Evolutionary conservation across 2,113 vertebrate genomes (phyloP), one percentile per base, ranked within the genome.

Genomic region (Phrynosoma platyrhinos): DNA sequence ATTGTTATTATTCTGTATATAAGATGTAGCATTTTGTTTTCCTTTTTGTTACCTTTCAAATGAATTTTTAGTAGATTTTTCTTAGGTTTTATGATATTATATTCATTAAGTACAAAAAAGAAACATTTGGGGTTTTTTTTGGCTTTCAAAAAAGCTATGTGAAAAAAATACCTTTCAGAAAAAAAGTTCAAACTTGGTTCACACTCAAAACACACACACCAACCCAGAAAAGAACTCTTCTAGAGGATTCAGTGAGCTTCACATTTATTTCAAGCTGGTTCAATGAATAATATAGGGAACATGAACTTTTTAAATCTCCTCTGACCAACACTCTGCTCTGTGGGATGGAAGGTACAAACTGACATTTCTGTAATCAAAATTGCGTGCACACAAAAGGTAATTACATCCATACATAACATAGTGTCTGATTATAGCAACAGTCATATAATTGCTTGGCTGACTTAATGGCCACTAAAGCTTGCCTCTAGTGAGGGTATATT

Each of bases 331-430:
- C 18, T 20, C 30, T 9, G 1, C n/a, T 77, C 42, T 42, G 62
- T 18, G 25, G 42, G 87, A 36, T 47, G 12, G 72, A 55, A 42
- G 53, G 72, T 53, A 78, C 81, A 83, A 83, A 69, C 52, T 58
- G 87, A 83, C 87, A 88, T 40, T 66, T 83, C 72, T 62, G 58
- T 78, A 83, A 88, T 88, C 74, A 78, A 88, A 88, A 83, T 32
- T 77, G 74, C 42, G 32, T 3, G 5, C 74, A 83, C 25, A 69
- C 30, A 69, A 40, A 88, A 88, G 55, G 58, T 83, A 88, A 88
- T 83, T 83, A 78, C 42, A n/a, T 78, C 42, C 87, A 36, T 78
- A 36, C 83, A 78, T 68, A 88, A 78, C 23, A 74, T 69, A 55
- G 58, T 14, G n/a, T 36, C 72, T 77, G 42, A 83, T 68, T 72